Evolutionary conservation across 2,797 vertebrate genomes (phyloP), one percentile per base, ranked within the genome.

Genomic region (Adrianichthys oophorus): DNA sequence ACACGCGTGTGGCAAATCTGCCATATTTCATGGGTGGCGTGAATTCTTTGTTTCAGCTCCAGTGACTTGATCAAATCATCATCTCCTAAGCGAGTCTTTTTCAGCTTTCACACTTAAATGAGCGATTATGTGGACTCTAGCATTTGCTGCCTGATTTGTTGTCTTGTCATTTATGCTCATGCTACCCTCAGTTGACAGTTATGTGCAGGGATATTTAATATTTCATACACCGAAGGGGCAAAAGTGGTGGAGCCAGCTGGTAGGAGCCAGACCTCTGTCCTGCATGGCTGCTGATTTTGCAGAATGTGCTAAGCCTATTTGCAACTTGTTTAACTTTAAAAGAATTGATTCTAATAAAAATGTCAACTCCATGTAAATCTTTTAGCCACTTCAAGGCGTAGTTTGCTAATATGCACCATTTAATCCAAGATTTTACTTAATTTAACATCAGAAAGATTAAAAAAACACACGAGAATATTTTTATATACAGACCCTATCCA

Each of bases 191-290:
- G 56, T 55, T 63, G 55, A 71, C 64, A 72, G 69, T 78, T 76
- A 76, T 55, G 59, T 68, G 54, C 71, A 80, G 62, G 56, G 60
- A 82, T 82, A 51, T 76, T 85, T 66, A 81, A 86, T 86, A 86
- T 80, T 87, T 87, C 74, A 85, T 81, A 69, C 21, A 65, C 66
- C 48, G 59, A 46, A 40, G 50, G 32, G 60, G 62, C 10, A 56
- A 43, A 73, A 78, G 76, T 83, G 77, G 41, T 76, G 72, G 68
- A 29, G 5, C 53, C 13, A 48, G 65, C 46, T 53, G 19, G 57
- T 58, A 7, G 29, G 65, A 81, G 80, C 52, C 76, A n/a, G 52
- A 61, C 48, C 52, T 56, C 59, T 59, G 66, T 68, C 78, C 78
- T 81, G 78, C 55, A 61, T 59, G 61, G 56, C 49, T 75, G 76